These are phyloP conservation scores for Spea bombifrons DNA, from an alignment of 2,113 vertebrate genomes.

Conservation along the genomic window DNA sequence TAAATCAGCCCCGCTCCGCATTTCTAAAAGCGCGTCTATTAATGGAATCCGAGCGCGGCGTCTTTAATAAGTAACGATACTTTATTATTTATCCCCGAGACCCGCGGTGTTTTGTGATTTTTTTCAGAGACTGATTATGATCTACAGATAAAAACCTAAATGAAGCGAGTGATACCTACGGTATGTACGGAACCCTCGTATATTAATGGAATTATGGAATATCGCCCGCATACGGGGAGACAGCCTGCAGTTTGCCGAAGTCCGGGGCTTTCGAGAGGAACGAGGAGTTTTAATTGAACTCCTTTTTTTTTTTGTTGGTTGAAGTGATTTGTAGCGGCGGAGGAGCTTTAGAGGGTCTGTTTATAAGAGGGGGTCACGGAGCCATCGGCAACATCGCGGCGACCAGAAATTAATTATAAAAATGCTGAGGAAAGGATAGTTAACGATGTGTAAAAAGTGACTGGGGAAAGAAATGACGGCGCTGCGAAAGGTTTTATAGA, in stretches of 20 bases:
- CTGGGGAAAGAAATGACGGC: slow-evolving; percentile 21
- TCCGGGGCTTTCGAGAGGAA: slow-evolving; percentile 16
- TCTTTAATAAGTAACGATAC: slow-evolving; percentile 12
- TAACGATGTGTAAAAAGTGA: slow-evolving; percentile 45
- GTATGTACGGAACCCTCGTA: no score
- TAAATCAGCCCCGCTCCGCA: no score
- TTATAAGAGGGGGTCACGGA: slow-evolving; percentile 6
- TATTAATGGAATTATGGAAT: no score
- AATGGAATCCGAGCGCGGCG: background rate
- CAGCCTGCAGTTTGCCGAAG: background rate
- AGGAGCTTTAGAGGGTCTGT: background rate
- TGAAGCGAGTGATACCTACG: no score
- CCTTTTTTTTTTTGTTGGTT: slow-evolving; percentile 7
- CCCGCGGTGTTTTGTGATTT: background rate
- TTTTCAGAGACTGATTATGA: slow-evolving; percentile 5
- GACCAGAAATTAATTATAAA: slow-evolving; percentile 47
- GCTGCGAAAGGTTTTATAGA: slow-evolving; percentile 4
- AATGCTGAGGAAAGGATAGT: slow-evolving; percentile 44
- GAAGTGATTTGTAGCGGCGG: slow-evolving; percentile 8
- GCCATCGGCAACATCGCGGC: slow-evolving; percentile 37
- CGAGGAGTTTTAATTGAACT: background rate
- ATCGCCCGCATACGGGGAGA: no score
- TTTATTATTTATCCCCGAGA: slow-evolving; percentile 14
- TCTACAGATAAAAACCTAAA: no score
- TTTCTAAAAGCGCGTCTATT: background rate